A percentile compares a stretch with the other conserved stretches of the same genome.
Conservation (phyloP, 2,888 invertebrate genomes). For the Aporophyla nigra region DNA sequence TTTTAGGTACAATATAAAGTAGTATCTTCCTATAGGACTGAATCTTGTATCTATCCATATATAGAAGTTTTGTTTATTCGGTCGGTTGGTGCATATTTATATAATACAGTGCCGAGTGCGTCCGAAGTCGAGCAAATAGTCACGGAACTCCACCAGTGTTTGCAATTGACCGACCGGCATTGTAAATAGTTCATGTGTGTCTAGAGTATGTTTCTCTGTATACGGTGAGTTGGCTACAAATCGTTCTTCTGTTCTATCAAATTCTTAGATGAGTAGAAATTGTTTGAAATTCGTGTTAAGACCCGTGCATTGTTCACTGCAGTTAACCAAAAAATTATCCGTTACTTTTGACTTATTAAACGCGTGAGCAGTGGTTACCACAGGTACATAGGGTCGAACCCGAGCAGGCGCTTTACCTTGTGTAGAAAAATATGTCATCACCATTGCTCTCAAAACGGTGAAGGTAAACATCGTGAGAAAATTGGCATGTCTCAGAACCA, state of each 20-base stretch:
- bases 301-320: background rate
- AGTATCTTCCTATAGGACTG: background rate
- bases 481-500: too few species aligned
- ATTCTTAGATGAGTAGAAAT: background rate
- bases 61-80: constrained; percentile 61
- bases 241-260: constrained; percentile 17
- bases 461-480: too few species aligned
- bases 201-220: constrained; percentile 17
- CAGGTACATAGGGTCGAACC: too few species aligned
- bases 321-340: background rate
- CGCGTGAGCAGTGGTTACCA: too few species aligned
- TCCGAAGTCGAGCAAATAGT: constrained; percentile 66
- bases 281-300: background rate
- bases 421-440: too few species aligned
- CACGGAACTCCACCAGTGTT: constrained; percentile 59
- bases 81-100: constrained; percentile 69
- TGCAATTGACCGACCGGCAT: constrained; percentile 58
- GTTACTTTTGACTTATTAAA: background rate
- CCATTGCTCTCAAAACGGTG: too few species aligned
- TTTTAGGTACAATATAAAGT: background rate
- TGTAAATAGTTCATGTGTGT: constrained; percentile 60
- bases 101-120: constrained; percentile 64
- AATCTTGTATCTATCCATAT: constrained; percentile 22
- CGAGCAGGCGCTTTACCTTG: too few species aligned
- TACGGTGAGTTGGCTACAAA: constrained; percentile 22